Conservation (phyloP, 1,140 invertebrate species). For the Meloidogyne exigua region DNA sequence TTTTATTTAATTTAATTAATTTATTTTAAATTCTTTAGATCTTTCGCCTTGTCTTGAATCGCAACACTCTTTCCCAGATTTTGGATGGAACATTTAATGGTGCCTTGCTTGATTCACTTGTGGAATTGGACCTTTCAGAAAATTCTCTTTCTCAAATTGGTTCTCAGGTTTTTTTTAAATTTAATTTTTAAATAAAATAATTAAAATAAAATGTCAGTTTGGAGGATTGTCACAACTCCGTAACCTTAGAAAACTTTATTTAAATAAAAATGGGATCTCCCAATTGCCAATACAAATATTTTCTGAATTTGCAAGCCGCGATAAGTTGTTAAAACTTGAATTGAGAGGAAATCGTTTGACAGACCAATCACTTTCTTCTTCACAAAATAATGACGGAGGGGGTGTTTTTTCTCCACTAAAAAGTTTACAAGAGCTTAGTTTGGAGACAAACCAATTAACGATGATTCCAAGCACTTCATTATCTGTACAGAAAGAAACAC, state of each 20-base stretch:
- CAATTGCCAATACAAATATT: constrained; percentile 52
- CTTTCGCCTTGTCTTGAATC: constrained; percentile 51
- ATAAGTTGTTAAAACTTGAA: constrained; percentile 59
- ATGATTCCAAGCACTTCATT: constrained; percentile 58
- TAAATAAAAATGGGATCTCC: constrained; percentile 59
- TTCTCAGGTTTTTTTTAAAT: neutral
- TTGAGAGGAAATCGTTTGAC: constrained; percentile 57
- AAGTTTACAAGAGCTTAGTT: constrained; percentile 58
- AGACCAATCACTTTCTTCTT: constrained; percentile 38
- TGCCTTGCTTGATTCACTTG: constrained; percentile 54
- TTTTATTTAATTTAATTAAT: constrained; percentile 19
- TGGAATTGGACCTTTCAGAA: constrained; percentile 59
- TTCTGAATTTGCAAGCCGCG: constrained; percentile 41
- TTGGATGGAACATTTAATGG: constrained; percentile 58
- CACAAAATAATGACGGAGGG: constrained; percentile 22
- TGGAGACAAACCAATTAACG: constrained; percentile 61
- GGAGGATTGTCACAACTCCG: constrained; percentile 39
- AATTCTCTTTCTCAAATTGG: constrained; percentile 58
- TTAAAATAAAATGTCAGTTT: constrained; percentile 12
- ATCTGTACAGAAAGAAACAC: constrained; percentile 50
- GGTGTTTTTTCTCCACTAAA: constrained; percentile 56
- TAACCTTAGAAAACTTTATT: constrained; percentile 59
- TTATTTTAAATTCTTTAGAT: neutral
- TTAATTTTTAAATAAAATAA: constrained; percentile 14
- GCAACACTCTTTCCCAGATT: constrained; percentile 55